phyloP scores from a whole-genome alignment of 2,888 invertebrate species.

The Parapristionchus giblindavisi region DNA sequence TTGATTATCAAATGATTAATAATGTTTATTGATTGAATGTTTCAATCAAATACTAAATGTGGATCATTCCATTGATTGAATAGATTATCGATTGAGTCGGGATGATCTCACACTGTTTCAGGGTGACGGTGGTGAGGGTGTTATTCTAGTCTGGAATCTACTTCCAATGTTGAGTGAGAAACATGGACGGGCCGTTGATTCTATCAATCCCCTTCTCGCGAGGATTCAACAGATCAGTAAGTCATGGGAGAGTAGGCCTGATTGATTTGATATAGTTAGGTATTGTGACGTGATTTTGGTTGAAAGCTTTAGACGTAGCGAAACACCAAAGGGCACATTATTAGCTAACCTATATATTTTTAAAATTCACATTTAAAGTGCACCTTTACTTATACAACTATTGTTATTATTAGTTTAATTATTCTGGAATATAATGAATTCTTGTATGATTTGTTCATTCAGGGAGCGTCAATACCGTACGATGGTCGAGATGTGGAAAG shows the following conservation, averaged over 20 bases:
- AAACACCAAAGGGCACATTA: too few species aligned
- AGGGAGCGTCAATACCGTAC: conserved; percentile 61
- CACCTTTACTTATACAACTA: too few species aligned
- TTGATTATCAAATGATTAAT: background rate
- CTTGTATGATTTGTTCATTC: too few species aligned
- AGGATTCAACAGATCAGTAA: conserved; percentile 38
- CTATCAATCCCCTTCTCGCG: conserved; percentile 41
- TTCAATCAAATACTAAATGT: background rate
- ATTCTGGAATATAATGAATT: background rate
- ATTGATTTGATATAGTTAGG: background rate
- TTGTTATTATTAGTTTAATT: too few species aligned
- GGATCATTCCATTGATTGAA: too few species aligned
- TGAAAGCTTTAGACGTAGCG: too few species aligned
- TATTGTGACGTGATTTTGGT: background rate
- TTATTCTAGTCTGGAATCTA: conserved; percentile 59
- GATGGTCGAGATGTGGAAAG: conserved; percentile 58
- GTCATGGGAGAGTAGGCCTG: background rate
- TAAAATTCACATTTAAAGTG: too few species aligned
- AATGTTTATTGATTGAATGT: background rate
- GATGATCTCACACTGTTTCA: background rate
- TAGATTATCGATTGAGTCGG: too few species aligned
- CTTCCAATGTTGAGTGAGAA: conserved; percentile 45
- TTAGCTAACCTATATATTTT: too few species aligned
- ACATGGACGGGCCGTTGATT: conserved; percentile 39
- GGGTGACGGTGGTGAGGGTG: conserved; percentile 49